These are phyloP conservation scores for Micromys minutus DNA, from an alignment of 2,113 vertebrate species.

Conservation along the genomic window DNA sequence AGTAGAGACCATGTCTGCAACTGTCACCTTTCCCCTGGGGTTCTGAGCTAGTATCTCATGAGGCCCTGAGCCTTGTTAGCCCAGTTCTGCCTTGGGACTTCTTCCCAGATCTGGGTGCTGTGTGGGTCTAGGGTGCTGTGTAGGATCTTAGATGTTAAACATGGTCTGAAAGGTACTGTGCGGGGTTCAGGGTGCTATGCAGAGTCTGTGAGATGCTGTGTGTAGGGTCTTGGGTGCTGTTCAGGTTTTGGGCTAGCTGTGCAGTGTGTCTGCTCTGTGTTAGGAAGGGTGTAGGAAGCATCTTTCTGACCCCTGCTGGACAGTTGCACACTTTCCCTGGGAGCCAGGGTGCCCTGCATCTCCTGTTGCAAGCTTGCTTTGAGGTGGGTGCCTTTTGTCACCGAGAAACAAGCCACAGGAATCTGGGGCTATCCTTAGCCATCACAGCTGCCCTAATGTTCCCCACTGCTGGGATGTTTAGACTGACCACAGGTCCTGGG, in stretches of 20 bases:
- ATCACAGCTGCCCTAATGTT: too few species aligned
- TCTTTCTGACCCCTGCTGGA: background rate
- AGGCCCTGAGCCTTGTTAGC: background rate
- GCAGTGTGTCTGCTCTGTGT: background rate
- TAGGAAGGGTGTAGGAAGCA: background rate
- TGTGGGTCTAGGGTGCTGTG: background rate
- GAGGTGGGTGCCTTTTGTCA: background rate
- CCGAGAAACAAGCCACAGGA: fast-evolving
- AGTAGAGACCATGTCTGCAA: background rate
- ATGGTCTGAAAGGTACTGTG: too few species aligned
- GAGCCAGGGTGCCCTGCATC: background rate
- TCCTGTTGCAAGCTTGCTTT: background rate
- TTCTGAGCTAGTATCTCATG: background rate
- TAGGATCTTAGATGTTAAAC: too few species aligned
- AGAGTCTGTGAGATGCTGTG: background rate
- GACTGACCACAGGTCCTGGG: background rate
- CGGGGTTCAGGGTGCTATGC: background rate
- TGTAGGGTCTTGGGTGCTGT: background rate
- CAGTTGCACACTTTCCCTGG: background rate
- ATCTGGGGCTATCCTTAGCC: background rate
- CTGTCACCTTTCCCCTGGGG: background rate
- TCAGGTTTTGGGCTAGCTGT: background rate
- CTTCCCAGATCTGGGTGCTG: background rate
- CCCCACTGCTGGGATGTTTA: fast-evolving
- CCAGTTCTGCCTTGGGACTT: background rate